Evolutionary conservation across 1,140 invertebrate genomes (phyloP), one percentile per base, ranked within the genome.

Genomic region (silkworm (Bombyx mori)): DNA sequence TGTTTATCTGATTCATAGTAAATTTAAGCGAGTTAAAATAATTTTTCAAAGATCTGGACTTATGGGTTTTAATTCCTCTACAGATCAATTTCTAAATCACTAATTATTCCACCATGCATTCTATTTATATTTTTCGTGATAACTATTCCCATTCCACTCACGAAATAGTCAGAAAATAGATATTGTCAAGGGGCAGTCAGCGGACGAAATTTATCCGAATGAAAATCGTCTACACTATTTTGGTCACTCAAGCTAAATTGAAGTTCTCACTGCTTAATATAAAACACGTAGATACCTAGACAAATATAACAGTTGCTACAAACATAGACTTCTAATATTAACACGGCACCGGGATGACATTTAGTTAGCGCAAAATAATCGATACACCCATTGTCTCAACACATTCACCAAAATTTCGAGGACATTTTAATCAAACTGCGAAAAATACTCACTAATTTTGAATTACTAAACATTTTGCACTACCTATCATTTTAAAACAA

Each of bases 291-390:
- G 79, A 83, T 84, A 72, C 79, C 81, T 83, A 84, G 82, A 78
- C 79, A 82, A 86, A 79, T 73, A 75, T 79, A 79, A 79, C 82
- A 75, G 76, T 75, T 72, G 73, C 76, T 75, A 85, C 83, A 79
- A 83, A 84, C 81, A 79, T 81, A 85, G 78, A 84, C 79, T 82
- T 85, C 84, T 87, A 87, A 87, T 85, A 87, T 87, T 87, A 87
- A 84, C 83, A 85, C 81, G 74, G 70, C 71, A 81, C 80, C 71
- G 80, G 77, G 80, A 85, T 87, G 84, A 87, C 84, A 87, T 87
- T 87, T 84, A 80, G 79, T 85, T 79, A 81, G 78, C 79, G 81
- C 80, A 87, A 87, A 87, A 85, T 87, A 87, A 87, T 87, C 84
- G 84, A 87, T 87, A 87, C 79, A 85, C 84, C 26, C 81, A 87